Evolutionary conservation across 2,113 vertebrate genomes (phyloP), one percentile per base, ranked within the genome.

Genomic region (Corythoichthys intestinalis): DNA sequence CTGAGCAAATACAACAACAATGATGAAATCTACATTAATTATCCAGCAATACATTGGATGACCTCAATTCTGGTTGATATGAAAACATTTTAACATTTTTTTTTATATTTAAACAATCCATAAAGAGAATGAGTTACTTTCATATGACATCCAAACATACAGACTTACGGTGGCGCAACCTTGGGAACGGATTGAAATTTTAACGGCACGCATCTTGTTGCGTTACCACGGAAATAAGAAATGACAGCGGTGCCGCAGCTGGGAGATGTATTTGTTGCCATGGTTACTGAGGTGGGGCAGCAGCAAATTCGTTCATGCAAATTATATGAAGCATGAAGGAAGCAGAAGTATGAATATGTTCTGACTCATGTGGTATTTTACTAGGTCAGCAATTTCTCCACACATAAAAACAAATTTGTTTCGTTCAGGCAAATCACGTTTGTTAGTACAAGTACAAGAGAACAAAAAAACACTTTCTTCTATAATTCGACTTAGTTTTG

Each of bases 181-280:
- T 80, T 80, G 74, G 81, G 69, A 75, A 86, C 76, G 7, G 35
- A 63, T 68, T 52, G 48, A 73, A 34, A 50, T 53, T 44, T 50
- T 13, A 65, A 44, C 41, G 46, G 46, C 74, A 48, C 41, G 67
- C 47, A 60, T 66, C 73, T 48, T 81, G 69, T 70, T 1, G 3
- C 38, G 65, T 79, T 72, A 64, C 65, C 7, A 4, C 38, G 67
- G 60, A 72, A 59, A 80, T 3, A 3, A 61, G 41, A 70, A 41
- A 57, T 4, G 53, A 78, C 69, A 67, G 35, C n/a, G 38, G 35
- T 14, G 65, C 71, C 15, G 57, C 71, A 76, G 58, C 66, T 50
- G 50, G 59, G 63, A 67, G 76, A 14, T 34, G 20, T 49, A 48
- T 53, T 47, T 72, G 83, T 76, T 76, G 70, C 80, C 69, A 67